These are phyloP conservation scores for Lepidonotus clava DNA, from an alignment of 2,888 invertebrate genomes.

Conservation along the genomic window DNA sequence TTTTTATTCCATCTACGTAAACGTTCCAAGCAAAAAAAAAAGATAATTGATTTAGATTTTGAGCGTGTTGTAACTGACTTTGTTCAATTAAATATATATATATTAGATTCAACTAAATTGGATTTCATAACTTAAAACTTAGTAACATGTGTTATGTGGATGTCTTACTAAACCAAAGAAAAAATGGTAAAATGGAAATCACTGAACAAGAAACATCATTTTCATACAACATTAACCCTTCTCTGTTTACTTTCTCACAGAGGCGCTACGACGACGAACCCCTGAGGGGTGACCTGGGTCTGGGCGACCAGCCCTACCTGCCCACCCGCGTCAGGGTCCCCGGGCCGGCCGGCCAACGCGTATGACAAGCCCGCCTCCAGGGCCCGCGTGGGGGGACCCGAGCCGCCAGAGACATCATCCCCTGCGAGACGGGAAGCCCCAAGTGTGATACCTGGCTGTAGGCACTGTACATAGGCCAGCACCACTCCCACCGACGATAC, in stretches of 20 bases:
- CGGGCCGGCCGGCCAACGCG: slow-evolving; percentile 11
- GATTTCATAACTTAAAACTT: too few relatives aligned
- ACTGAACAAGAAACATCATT: too few relatives aligned
- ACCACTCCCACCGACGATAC: background rate
- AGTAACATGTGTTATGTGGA: too few relatives aligned
- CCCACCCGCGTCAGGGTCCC: slow-evolving; percentile 25
- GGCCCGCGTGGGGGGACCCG: background rate
- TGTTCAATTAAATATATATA: too few relatives aligned
- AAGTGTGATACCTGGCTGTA: slow-evolving; percentile 52
- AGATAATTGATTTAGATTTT: background rate
- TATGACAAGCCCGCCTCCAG: slow-evolving; percentile 28
- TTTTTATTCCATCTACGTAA: too few relatives aligned
- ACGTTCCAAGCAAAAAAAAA: background rate
- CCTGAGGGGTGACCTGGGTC: slow-evolving; percentile 14
- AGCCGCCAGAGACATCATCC: background rate
- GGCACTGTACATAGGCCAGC: slow-evolving; percentile 18
- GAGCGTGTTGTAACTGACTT: background rate
- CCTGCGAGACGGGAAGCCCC: background rate
- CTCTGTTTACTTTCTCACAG: background rate
- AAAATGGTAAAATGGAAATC: too few relatives aligned
- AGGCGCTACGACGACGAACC: slow-evolving; percentile 30
- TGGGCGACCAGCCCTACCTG: slow-evolving; percentile 34
- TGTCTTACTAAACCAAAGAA: too few relatives aligned
- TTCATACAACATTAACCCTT: background rate
- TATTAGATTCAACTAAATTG: too few relatives aligned